Percentiles rank a stretch among this genome's conserved stretches.
Conservation (phyloP, 1,140 invertebrate species). For the Anoplolepis gracilipes region DNA sequence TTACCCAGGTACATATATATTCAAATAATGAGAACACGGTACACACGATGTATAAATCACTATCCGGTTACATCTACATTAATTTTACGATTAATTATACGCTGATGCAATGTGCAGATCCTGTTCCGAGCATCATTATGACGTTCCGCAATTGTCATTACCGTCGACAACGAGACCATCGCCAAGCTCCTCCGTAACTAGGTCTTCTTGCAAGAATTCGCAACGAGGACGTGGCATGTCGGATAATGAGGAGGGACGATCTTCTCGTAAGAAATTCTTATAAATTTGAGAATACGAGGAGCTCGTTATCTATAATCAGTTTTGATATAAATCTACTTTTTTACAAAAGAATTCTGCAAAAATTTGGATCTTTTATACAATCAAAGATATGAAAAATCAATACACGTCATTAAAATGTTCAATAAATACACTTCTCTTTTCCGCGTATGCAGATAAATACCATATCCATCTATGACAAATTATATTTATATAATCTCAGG, state of each 20-base stretch:
- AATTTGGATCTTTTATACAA: background rate
- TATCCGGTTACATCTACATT: constrained; percentile 59
- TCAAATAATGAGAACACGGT: constrained; percentile 16
- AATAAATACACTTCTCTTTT: background rate
- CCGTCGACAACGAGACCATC: constrained; percentile 87
- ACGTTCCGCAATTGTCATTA: constrained; percentile 92
- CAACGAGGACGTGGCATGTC: constrained; percentile 66
- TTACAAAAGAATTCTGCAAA: background rate
- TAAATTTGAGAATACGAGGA: constrained; percentile 87
- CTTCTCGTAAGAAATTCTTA: constrained; percentile 67
- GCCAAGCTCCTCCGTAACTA: constrained; percentile 81
- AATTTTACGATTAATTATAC: constrained; percentile 88
- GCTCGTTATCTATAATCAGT: constrained; percentile 75
- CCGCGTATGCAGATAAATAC: background rate
- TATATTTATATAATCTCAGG: constrained; percentile 80
- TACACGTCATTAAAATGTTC: background rate
- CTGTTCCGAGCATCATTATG: constrained; percentile 93
- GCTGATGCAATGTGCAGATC: constrained; percentile 87
- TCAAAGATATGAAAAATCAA: background rate
- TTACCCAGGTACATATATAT: constrained; percentile 71
- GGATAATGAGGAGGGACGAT: constrained; percentile 72
- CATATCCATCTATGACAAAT: background rate
- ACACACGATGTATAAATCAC: background rate
- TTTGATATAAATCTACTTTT: constrained; percentile 26
- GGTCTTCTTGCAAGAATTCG: constrained; percentile 87